Base-by-base conservation (phyloP, 2,888 invertebrate species). In the Dendrolimus pini region DNA sequence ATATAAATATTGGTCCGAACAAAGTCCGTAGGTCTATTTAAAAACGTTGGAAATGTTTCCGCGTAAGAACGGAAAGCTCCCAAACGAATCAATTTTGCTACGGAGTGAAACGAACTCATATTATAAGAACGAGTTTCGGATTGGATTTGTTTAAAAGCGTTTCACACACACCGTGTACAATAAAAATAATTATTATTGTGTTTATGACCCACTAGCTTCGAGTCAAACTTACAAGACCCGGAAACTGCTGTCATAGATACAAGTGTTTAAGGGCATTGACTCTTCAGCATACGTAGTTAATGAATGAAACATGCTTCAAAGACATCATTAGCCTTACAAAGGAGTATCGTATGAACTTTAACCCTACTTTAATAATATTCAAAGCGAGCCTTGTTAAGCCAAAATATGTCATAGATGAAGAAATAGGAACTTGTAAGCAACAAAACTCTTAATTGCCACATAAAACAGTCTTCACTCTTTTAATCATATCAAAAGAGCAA, bases 401-500 rank as follows among this genome's bases (percentile, higher is more conserved):
- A 47, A 47, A 10, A 47, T 47, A 30, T 30, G 30, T 30, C 30
- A 30, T 30, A 30, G 63, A 63, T 63, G 64, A 71, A 78, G 78
- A 77, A 80, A 81, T 75, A 75, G 72, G 74, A 78, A 72, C 70
- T 76, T 72, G 70, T 62, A 80, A 78, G 74, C 76, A 79, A 77
- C 75, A 72, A 78, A 85, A 83, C 77, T 82, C 78, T 76, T 88
- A 89, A 90, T 89, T 86, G 80, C 81, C 77, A 82, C 85, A 88
- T 89, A 85, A 89, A 89, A 81, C 83, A 84, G 82, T 89, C 89
- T 75, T 83, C 89, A 83, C 89, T 87, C 85, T 85, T 86, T 89
- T 86, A 88, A 89, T 89, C 88, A 89, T 89, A 87, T 85, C 88
- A 82, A 89, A 88, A 84, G 85, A 83, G 78, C 82, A 83, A 89